A percentile compares a stretch with the other conserved stretches of the same genome.
Evolutionary conservation across 1,140 invertebrate species (phyloP).

Genomic region (Rhopalosiphum padi): DNA sequence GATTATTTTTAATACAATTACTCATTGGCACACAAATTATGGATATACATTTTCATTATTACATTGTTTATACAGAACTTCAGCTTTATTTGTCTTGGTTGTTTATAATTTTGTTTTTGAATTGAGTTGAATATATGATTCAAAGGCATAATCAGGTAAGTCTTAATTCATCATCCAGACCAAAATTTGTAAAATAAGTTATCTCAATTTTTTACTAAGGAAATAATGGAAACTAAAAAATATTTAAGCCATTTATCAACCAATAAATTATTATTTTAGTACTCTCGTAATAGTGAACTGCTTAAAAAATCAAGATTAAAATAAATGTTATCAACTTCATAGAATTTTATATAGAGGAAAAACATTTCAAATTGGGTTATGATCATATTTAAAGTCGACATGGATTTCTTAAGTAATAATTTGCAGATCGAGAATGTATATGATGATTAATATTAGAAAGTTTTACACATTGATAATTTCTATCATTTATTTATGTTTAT

Average conservation of each 20-base stretch:
- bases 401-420: too few relatives aligned
- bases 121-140: neutral
- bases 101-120: too few relatives aligned
- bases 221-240: neutral
- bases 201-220: too few relatives aligned
- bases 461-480: too few relatives aligned
- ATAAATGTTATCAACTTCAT: neutral
- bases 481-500: too few relatives aligned
- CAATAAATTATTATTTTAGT: neutral
- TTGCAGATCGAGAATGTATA: too few relatives aligned
- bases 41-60: neutral
- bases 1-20: neutral
- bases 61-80: neutral
- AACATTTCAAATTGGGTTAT: too few relatives aligned
- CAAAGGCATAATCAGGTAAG: neutral
- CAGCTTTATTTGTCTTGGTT: neutral
- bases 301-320: neutral
- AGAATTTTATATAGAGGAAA: too few relatives aligned
- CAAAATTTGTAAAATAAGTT: neutral
- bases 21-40: neutral
- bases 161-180: too few relatives aligned
- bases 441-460: too few relatives aligned
- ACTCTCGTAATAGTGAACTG: neutral
- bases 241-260: neutral
- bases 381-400: too few relatives aligned